Percentiles rank a stretch among this genome's conserved stretches.
phyloP scores from a whole-genome alignment of 2,888 invertebrate species.

The Crepidodera aurea region DNA sequence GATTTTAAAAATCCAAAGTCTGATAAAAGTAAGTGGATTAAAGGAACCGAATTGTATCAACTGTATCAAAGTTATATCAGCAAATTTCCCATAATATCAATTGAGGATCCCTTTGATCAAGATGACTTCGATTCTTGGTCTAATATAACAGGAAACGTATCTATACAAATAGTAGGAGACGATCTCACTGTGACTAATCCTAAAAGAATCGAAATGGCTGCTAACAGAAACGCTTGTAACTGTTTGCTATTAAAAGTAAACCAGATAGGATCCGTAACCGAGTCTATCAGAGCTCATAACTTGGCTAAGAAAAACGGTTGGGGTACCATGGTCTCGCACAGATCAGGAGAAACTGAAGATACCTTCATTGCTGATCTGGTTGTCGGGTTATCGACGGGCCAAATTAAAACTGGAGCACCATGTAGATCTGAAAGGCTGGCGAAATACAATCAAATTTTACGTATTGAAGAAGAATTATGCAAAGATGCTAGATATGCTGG shows the following conservation, averaged over 20 bases:
- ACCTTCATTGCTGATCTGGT: conserved; percentile 99
- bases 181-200: conserved; percentile 98
- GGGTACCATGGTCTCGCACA: conserved; percentile 99
- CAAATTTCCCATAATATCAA: conserved; percentile 92
- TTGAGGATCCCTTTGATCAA: conserved; percentile 99
- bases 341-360: conserved; percentile 98
- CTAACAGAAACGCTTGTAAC: conserved; percentile 98
- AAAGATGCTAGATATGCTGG: conserved; percentile 92
- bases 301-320: conserved; percentile 89
- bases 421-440: conserved; percentile 98
- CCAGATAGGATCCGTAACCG: conserved; percentile 97
- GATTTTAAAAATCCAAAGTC: conserved; percentile 97
- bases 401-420: conserved; percentile 99
- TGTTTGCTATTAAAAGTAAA: conserved; percentile 95
- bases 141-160: conserved; percentile 75
- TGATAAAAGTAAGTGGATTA: conserved; percentile 81
- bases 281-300: conserved; percentile 93
- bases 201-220: conserved; percentile 90
- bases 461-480: conserved; percentile 98
- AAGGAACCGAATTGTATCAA: conserved; percentile 82
- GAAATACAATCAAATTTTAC: conserved; percentile 98
- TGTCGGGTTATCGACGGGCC: conserved; percentile 98
- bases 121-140: conserved; percentile 98
- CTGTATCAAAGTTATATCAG: conserved; percentile 91
- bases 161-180: conserved; percentile 93